A percentile compares a stretch with the other conserved stretches of the same genome.
phyloP scores from a whole-genome alignment of 2,113 vertebrate genomes.

The Motacilla alba region DNA sequence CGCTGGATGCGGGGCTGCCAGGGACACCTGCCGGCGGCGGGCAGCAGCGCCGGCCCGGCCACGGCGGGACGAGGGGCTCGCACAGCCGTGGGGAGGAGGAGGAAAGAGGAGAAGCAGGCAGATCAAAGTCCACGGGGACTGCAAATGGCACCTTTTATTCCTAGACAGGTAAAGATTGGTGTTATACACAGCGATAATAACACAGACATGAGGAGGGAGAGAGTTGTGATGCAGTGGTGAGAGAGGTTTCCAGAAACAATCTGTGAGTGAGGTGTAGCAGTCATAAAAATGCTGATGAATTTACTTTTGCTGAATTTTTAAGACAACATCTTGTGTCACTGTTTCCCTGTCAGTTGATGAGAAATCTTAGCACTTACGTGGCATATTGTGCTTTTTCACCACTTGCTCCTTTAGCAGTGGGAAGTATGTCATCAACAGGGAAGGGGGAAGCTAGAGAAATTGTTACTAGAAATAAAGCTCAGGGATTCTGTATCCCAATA shows the following conservation, averaged over 20 bases:
- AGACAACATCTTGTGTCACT: not conserved
- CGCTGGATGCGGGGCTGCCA: not conserved
- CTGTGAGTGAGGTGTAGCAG: not conserved
- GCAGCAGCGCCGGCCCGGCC: not conserved
- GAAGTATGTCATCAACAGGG: not conserved
- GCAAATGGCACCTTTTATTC: not conserved
- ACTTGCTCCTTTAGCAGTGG: not conserved
- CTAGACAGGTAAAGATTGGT: not conserved
- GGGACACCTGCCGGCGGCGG: not conserved
- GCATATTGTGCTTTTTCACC: not conserved
- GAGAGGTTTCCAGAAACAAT: not conserved
- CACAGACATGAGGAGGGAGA: not conserved
- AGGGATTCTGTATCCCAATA: not conserved
- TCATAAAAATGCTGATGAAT: not conserved
- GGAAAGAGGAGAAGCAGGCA: not conserved
- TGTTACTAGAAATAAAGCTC: not conserved
- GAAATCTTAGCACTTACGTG: not conserved
- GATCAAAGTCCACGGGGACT: not conserved
- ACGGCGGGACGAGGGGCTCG: not conserved
- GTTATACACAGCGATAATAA: not conserved
- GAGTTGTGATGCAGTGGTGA: not conserved
- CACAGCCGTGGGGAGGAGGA: accelerated
- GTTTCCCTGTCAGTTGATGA: not conserved
- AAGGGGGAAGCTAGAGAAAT: not conserved
- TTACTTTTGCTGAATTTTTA: not conserved